Conservation (phyloP, 2,797 vertebrate species). For the Takifugu ocellatus region DNA sequence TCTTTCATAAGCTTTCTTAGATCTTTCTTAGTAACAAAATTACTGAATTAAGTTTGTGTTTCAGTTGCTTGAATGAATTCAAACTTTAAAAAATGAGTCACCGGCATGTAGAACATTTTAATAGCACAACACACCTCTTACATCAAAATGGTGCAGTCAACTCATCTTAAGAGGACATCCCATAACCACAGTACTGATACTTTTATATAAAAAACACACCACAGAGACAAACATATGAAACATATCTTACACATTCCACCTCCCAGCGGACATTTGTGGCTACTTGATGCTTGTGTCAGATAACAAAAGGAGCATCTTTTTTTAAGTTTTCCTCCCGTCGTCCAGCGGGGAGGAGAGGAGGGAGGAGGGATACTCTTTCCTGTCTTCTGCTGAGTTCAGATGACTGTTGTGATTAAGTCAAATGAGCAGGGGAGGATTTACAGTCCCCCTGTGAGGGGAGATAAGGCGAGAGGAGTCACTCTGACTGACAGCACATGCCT, state of each 20-base stretch:
- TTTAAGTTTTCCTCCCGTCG: slow-evolving; percentile 40
- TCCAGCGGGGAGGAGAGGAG: slow-evolving; percentile 37
- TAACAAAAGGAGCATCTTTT: slow-evolving; percentile 71
- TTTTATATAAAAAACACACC: neutral
- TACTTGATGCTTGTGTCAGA: slow-evolving; percentile 59
- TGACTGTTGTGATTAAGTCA: slow-evolving; percentile 77
- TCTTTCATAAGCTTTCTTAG: too few relatives aligned
- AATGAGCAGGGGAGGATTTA: slow-evolving; percentile 77
- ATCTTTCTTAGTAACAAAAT: too few relatives aligned
- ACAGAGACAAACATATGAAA: slow-evolving; percentile 12
- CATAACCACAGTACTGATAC: too few relatives aligned
- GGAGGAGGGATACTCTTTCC: slow-evolving; percentile 50
- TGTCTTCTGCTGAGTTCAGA: slow-evolving; percentile 75
- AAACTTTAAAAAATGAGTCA: too few relatives aligned
- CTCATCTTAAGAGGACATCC: too few relatives aligned
- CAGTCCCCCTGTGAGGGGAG: slow-evolving; percentile 69
- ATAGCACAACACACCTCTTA: too few relatives aligned
- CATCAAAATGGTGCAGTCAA: too few relatives aligned
- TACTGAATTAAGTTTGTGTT: too few relatives aligned
- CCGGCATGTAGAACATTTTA: too few relatives aligned
- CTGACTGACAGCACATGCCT: slow-evolving; percentile 66
- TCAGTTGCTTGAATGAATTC: too few relatives aligned
- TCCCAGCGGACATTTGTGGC: slow-evolving; percentile 31
- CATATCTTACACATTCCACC: slow-evolving; percentile 11
- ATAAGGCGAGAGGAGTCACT: slow-evolving; percentile 71